Evolutionary conservation across 2,888 invertebrate species (phyloP).

Genomic region (Agrotis clavis): DNA sequence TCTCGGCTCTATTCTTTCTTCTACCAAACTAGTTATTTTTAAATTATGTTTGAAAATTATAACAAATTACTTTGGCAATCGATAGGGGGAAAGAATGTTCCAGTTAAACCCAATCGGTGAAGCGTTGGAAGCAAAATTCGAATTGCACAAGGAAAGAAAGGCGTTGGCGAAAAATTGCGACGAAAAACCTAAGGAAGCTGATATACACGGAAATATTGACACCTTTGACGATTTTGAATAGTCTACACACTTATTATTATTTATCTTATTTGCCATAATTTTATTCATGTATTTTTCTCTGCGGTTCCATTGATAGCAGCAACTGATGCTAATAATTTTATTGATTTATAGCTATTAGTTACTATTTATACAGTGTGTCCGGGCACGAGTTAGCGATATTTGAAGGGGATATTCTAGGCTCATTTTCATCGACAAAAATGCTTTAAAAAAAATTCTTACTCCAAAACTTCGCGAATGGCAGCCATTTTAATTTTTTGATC

Average conservation of each 20-base stretch:
- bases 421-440: no score
- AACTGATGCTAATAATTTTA: background rate
- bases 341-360: background rate
- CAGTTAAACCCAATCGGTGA: constrained; percentile 93
- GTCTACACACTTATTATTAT: background rate
- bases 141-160: constrained; percentile 88
- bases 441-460: no score
- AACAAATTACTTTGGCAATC: constrained; percentile 49
- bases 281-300: background rate
- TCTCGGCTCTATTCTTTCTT: no score
- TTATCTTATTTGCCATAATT: background rate
- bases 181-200: constrained; percentile 35
- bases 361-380: no score
- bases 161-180: constrained; percentile 75
- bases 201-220: constrained; percentile 6
- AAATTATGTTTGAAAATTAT: constrained; percentile 8
- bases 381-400: no score
- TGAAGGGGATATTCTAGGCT: no score
- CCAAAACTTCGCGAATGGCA: no score
- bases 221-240: constrained; percentile 26
- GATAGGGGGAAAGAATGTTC: constrained; percentile 92
- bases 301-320: background rate
- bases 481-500: no score
- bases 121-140: constrained; percentile 93
- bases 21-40: background rate